Conservation (phyloP, 2,113 vertebrate genomes). For the Turdus rufiventris region DNA sequence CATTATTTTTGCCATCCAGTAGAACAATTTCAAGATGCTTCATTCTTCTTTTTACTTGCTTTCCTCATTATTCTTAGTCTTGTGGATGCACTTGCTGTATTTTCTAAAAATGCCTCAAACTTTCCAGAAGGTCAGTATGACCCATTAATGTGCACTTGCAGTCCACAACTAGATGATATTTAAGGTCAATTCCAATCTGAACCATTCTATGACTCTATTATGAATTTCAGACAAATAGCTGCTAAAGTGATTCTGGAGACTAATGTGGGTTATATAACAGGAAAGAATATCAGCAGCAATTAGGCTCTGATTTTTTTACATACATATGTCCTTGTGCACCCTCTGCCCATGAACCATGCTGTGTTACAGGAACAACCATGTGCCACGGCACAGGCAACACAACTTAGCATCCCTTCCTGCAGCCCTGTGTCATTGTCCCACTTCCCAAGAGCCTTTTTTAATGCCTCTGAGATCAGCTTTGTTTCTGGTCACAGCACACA, state of each 20-base stretch:
- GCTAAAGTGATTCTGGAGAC: neutral
- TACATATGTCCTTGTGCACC: neutral
- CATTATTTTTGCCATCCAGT: neutral
- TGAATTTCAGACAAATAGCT: neutral
- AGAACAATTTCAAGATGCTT: neutral
- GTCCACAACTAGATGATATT: neutral
- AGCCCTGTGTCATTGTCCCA: neutral
- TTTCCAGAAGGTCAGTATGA: neutral
- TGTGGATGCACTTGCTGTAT: neutral
- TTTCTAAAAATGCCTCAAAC: neutral
- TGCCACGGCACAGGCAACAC: rapidly evolving
- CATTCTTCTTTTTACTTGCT: neutral
- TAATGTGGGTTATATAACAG: neutral
- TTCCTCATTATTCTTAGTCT: neutral
- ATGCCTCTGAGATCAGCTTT: neutral
- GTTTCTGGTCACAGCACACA: neutral
- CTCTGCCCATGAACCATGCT: neutral
- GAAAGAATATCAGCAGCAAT: neutral
- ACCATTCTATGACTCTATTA: neutral
- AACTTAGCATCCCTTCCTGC: neutral
- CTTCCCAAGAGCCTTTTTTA: neutral
- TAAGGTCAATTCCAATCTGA: neutral
- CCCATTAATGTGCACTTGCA: neutral
- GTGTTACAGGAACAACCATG: neutral
- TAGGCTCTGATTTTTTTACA: neutral